Percentiles rank a stretch among this genome's conserved stretches.
phyloP scores from a whole-genome alignment of 2,888 invertebrate species.

The Ganaspis brasiliensis region DNA sequence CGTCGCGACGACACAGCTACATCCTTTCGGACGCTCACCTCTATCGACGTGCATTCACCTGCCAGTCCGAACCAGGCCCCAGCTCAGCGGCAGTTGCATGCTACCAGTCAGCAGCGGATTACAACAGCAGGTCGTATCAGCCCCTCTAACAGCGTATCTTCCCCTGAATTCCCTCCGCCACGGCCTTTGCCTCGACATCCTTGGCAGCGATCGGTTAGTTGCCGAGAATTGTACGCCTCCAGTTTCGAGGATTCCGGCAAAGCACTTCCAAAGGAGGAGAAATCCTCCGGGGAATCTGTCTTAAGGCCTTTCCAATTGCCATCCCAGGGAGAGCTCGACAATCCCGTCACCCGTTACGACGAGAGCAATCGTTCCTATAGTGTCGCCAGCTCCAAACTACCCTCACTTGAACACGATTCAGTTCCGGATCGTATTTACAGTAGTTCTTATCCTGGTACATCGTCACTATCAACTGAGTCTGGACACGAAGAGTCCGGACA shows the following conservation, averaged over 20 bases:
- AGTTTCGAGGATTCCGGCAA: constrained; percentile 88
- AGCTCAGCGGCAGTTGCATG: constrained; percentile 68
- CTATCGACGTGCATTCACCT: constrained; percentile 82
- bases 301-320: constrained; percentile 75
- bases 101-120: constrained; percentile 76
- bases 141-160: constrained; percentile 81
- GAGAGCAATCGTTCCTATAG: constrained; percentile 86
- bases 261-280: constrained; percentile 79
- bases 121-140: constrained; percentile 81
- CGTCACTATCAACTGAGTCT: constrained; percentile 85
- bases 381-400: constrained; percentile 84
- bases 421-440: constrained; percentile 89
- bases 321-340: constrained; percentile 83
- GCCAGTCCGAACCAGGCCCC: constrained; percentile 82
- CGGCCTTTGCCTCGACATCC: constrained; percentile 81
- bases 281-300: constrained; percentile 58
- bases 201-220: constrained; percentile 91
- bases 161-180: constrained; percentile 77
- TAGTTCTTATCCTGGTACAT: constrained; percentile 92
- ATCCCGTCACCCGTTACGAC: constrained; percentile 88
- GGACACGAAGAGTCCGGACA: constrained; percentile 84
- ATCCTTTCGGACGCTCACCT: constrained; percentile 83
- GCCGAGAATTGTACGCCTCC: constrained; percentile 90
- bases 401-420: constrained; percentile 86
- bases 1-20: constrained; percentile 84